Base-by-base conservation (phyloP, 37 sponge, comb jelly and placozoan species). In the Mnemiopsis leidyi region DNA sequence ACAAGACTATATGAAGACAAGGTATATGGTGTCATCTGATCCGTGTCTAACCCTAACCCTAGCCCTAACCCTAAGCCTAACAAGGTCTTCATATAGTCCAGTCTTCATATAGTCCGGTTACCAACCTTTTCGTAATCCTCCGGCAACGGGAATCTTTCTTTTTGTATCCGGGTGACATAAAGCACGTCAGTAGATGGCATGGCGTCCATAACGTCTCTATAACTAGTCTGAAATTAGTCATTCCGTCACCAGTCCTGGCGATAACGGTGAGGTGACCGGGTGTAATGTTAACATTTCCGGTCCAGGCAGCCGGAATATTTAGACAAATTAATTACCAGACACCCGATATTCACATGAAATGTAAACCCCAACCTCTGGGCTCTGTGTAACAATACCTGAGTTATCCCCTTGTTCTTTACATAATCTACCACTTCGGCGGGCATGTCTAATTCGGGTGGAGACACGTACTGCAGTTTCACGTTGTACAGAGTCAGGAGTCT, bases 81-180 rank as follows among this genome's bases (percentile, higher is more conserved):
- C n/a, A n/a, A n/a, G n/a, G n/a, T n/a, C n/a, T n/a, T n/a, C n/a
- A n/a, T n/a, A n/a, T n/a, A n/a, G n/a, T n/a, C n/a, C n/a, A n/a
- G n/a, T n/a, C n/a, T n/a, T n/a, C n/a, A n/a, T n/a, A n/a, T n/a
- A n/a, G n/a, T n/a, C n/a, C n/a, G n/a, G n/a, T 71, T n/a, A 77
- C 68, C 5, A 20, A 97, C 97, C 94, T 98, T 96, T 0, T 95
- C 92, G 79, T 99, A 99, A 16, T 94, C 95, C 61, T 95, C 96
- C 0, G 68, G 36, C 0, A 95, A 94, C 1, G 95, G 68, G 93
- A 99, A 99, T 34, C 99, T 93, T 82, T 99, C 99, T 83, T 92
- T 95, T 90, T 99, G 99, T 24, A 99, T 95, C 30, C 99, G 93
- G 26, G 99, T 99, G 95, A 99, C 96, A 94, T 99, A 99, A 31